These are phyloP conservation scores for Rhea pennata DNA, from an alignment of 2,113 vertebrate genomes.

Conservation along the genomic window DNA sequence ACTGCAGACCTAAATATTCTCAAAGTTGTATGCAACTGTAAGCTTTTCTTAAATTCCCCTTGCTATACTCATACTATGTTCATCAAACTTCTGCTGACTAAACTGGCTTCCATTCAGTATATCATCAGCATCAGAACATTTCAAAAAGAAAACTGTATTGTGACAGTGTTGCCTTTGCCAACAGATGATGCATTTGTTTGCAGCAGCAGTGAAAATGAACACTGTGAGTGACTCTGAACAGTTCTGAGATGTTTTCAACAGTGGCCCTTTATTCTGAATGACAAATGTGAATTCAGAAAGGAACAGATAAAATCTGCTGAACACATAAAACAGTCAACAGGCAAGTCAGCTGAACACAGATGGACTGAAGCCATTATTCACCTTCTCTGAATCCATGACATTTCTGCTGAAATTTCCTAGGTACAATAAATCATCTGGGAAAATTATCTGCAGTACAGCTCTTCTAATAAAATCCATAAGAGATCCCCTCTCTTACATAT, in stretches of 20 bases:
- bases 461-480: background rate
- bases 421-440: background rate
- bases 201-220: slow-evolving; percentile 31
- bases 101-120: background rate
- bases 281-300: slow-evolving; percentile 52
- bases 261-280: slow-evolving; percentile 40
- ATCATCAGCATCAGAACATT: slow-evolving; percentile 21
- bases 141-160: slow-evolving; percentile 19
- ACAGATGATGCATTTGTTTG: slow-evolving; percentile 51
- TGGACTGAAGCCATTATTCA: slow-evolving; percentile 19
- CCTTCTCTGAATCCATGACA: background rate
- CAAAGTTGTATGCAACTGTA: background rate
- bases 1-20: background rate
- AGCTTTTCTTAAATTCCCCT: background rate
- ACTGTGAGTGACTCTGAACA: background rate
- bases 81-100: slow-evolving; percentile 38
- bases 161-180: slow-evolving; percentile 31
- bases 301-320: slow-evolving; percentile 56
- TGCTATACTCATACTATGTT: background rate
- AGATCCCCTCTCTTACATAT: background rate
- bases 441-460: background rate
- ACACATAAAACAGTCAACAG: slow-evolving; percentile 41
- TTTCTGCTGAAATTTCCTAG: slow-evolving; percentile 23
- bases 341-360: slow-evolving; percentile 19
- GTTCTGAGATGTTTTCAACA: slow-evolving; percentile 40